Evolutionary conservation across 2,113 vertebrate genomes (phyloP), one percentile per base, ranked within the genome.

Genomic region (Macquaria australasica): DNA sequence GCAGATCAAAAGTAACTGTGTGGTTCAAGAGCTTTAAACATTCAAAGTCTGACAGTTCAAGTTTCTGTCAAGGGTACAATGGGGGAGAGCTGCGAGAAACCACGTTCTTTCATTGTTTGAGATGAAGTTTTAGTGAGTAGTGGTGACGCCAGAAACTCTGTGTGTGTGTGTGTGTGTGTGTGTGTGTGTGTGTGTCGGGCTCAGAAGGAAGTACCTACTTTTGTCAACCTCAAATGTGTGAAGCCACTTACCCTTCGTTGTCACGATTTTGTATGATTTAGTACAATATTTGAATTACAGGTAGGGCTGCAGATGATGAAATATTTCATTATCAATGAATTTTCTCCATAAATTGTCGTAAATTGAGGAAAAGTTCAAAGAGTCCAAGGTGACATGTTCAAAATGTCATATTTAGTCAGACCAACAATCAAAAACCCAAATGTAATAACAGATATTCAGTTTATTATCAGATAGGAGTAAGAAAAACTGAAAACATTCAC

Each of bases 191-290:
- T 28, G 48, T 77, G 62, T 66, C 5, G 37, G 7, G 2, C 6
- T 10, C 23, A 77, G 8, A 37, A 83, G 59, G 73, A 72, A 77
- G 25, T 7, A 39, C 58, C 58, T 53, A 70, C 9, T 31, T 83
- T 56, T 64, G n/a, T 56, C 25, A 37, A 28, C 37, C 58, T 63
- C 45, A 70, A 51, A 55, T 10, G 34, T 23, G 64, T 70, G 31
- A 76, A 70, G 23, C 16, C 28, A 39, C 43, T 63, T 68, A 59
- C 9, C 15, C 2, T 58, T 60, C 2, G 1, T 3, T 50, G 41
- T 34, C 23, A 28, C 23, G 53, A n/a, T 43, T 59, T 48, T 48
- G 15, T 6, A 41, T 5, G 0, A 53, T 53, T n/a, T 23, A 10
- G 10, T 51, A 16, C 20, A 48, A 39, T 18, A 81, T 58, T 58